Percentiles rank a stretch among this genome's conserved stretches.
phyloP scores from a whole-genome alignment of 2,888 invertebrate genomes.

The Platycheirus albimanus region DNA sequence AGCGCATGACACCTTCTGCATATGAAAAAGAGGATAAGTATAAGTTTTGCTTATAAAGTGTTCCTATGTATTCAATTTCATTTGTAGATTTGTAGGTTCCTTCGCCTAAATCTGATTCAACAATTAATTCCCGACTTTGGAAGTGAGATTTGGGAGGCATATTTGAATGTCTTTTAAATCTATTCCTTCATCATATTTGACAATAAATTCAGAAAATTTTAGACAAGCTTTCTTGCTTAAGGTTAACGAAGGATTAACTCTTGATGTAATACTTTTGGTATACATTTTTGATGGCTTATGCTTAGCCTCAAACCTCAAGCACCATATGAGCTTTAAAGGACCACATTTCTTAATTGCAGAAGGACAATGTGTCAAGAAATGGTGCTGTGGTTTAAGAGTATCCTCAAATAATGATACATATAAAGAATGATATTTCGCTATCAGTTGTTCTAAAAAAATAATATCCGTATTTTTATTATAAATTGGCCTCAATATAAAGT shows the following conservation, averaged over 20 bases:
- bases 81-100: not conserved
- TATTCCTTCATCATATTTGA: constrained; percentile 26
- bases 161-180: not conserved
- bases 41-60: not conserved
- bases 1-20: no score
- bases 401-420: no score
- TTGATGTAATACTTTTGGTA: not conserved
- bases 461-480: no score
- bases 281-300: constrained; percentile 1
- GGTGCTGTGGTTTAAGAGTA: no score
- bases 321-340: no score
- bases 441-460: no score
- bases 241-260: constrained; percentile 19
- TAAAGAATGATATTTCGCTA: no score
- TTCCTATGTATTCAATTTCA: not conserved
- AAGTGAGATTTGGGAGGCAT: not conserved
- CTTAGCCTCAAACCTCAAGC: no score
- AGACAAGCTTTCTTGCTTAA: constrained; percentile 4
- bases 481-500: no score
- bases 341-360: no score
- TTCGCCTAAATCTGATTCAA: not conserved
- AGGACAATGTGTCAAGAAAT: no score
- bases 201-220: constrained; percentile 21
- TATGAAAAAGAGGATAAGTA: no score
- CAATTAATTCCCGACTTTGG: not conserved